Conservation (phyloP, 2,113 vertebrate species). For the Corythoichthys haematopterus region DNA sequence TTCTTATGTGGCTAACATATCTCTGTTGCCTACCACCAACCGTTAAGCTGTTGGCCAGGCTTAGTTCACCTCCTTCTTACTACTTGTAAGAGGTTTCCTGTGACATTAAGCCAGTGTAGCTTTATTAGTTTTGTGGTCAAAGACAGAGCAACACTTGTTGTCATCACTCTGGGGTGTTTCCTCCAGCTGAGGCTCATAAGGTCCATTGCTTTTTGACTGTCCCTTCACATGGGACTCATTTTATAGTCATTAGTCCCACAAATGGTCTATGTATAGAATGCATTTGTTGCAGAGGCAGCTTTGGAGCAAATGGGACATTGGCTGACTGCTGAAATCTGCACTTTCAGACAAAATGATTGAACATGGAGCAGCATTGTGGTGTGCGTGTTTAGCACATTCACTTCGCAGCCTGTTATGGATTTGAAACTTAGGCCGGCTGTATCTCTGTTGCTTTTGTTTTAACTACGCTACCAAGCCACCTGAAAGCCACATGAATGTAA, state of each 20-base stretch:
- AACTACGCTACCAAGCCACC: not conserved
- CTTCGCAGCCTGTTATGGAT: not conserved
- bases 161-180: conserved; percentile 72
- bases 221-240: conserved; percentile 61
- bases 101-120: conserved; percentile 55
- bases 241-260: conserved; percentile 52
- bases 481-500: not conserved
- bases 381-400: not conserved
- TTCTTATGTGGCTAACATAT: not conserved
- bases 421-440: not conserved
- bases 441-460: not conserved
- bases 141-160: conserved; percentile 59
- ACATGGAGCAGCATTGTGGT: conserved; percentile 14
- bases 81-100: conserved; percentile 41
- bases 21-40: conserved; percentile 1
- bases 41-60: conserved; percentile 21
- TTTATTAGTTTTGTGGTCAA: conserved; percentile 63
- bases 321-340: conserved; percentile 29
- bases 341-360: conserved; percentile 27
- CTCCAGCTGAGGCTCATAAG: conserved; percentile 63
- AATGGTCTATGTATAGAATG: conserved; percentile 36
- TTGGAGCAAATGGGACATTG: conserved; percentile 16
- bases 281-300: conserved; percentile 31
- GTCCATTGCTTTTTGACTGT: conserved; percentile 58
- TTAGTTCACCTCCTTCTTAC: conserved; percentile 13